These are phyloP conservation scores for Caenorhabditis elegans DNA, from an alignment of 1,140 invertebrate species.

Conservation along the genomic window DNA sequence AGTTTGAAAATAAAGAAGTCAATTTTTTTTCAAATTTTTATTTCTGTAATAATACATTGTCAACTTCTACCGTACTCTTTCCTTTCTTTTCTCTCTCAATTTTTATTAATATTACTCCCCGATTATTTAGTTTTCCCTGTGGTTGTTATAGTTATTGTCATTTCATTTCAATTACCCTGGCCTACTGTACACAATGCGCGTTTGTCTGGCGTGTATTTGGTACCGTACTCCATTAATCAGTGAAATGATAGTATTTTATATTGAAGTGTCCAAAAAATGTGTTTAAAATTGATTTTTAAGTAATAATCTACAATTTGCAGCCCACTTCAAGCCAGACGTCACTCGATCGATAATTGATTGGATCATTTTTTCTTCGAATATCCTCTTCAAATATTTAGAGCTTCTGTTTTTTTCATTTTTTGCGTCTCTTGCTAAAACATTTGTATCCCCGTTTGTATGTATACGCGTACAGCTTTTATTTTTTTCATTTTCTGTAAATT, in stretches of 20 bases:
- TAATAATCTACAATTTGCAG: constrained; percentile 8
- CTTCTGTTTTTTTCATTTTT: background rate
- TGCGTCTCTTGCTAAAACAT: background rate
- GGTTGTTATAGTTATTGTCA: no score
- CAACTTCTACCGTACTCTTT: background rate
- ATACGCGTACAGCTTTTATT: background rate
- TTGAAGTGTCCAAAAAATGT: no score
- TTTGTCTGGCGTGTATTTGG: no score
- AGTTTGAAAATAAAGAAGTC: no score
- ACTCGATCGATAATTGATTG: constrained; percentile 37
- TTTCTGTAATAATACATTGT: background rate
- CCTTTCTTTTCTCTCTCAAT: background rate
- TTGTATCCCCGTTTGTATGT: constrained; percentile 22
- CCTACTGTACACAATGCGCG: no score
- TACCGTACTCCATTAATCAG: no score
- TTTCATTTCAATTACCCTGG: no score
- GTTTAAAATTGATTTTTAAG: background rate
- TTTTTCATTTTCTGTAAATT: background rate
- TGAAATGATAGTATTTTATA: no score
- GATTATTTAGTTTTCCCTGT: background rate
- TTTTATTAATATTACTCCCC: background rate
- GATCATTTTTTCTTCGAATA: background rate
- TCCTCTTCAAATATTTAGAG: background rate
- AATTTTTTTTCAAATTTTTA: no score
- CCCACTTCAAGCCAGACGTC: constrained; percentile 36